Evolutionary conservation across 2,113 vertebrate genomes (phyloP).

Genomic region (Toxotes chatareus): DNA sequence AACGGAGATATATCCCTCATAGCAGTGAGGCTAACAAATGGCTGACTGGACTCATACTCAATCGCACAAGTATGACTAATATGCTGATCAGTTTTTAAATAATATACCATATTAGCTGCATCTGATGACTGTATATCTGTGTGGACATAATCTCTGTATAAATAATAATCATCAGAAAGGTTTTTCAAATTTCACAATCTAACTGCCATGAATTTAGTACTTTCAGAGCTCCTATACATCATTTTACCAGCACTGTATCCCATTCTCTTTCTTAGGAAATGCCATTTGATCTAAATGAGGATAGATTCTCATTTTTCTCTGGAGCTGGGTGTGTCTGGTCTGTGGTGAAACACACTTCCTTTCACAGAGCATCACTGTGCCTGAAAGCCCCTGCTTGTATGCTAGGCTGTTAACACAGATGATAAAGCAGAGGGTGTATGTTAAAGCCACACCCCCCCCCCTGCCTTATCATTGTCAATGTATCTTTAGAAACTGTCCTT

Average conservation of each 20-base stretch:
- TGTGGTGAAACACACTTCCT: constrained; percentile 44
- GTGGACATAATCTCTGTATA: too few species aligned
- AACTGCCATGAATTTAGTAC: too few species aligned
- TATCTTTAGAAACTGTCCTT: constrained; percentile 24
- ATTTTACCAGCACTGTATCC: not conserved
- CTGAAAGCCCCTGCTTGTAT: constrained; percentile 22
- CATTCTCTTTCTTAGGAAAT: not conserved
- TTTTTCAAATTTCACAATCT: too few species aligned
- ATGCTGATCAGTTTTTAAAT: too few species aligned
- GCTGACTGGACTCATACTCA: too few species aligned
- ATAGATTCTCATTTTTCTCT: constrained; percentile 28
- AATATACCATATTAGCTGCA: too few species aligned
- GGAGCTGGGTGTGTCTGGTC: constrained; percentile 46
- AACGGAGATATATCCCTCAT: too few species aligned
- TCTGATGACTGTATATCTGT: too few species aligned
- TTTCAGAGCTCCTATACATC: too few species aligned
- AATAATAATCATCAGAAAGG: too few species aligned
- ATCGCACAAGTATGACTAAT: too few species aligned
- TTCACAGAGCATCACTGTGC: constrained; percentile 22
- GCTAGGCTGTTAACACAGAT: not conserved
- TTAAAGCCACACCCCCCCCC: not conserved
- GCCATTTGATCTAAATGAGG: not conserved
- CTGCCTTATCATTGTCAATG: constrained; percentile 10
- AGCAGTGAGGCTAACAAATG: too few species aligned
- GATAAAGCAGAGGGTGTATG: not conserved